phyloP scores from a whole-genome alignment of 2,797 vertebrate genomes.

The Sylvilagus floridanus region DNA sequence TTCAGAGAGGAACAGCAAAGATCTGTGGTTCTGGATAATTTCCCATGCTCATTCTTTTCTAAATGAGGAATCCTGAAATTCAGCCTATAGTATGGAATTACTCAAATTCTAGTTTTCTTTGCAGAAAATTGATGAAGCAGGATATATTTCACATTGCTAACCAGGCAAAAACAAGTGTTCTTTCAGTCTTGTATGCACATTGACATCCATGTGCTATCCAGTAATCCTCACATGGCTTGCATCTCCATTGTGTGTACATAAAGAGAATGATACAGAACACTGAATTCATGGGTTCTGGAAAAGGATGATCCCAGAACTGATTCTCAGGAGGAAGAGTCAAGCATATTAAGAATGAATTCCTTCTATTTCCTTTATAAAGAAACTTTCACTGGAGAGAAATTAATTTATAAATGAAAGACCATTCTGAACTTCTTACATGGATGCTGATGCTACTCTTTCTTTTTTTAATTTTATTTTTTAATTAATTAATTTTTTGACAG shows the following conservation, averaged over 20 bases:
- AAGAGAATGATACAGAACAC: neutral
- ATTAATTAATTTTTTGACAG: no score
- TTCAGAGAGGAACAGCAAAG: constrained; percentile 31
- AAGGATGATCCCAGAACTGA: neutral
- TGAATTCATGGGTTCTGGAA: neutral
- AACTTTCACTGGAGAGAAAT: neutral
- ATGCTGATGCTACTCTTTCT: neutral
- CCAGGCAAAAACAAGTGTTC: neutral
- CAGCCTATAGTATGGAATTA: constrained; percentile 67
- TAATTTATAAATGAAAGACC: neutral
- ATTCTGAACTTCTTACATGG: neutral
- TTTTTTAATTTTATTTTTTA: neutral
- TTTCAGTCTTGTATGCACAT: neutral
- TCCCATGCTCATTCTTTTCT: constrained; percentile 74
- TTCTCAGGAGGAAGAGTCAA: neutral
- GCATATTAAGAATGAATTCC: neutral
- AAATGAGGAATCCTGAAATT: constrained; percentile 74
- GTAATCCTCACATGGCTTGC: neutral
- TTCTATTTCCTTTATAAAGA: constrained; percentile 26
- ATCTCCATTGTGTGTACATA: no score
- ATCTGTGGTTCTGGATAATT: constrained; percentile 70
- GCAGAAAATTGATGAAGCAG: constrained; percentile 50
- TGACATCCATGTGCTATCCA: neutral
- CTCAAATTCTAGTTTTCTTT: constrained; percentile 63
- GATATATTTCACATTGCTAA: constrained; percentile 39